Evolutionary conservation across 1,140 invertebrate genomes (phyloP).

Genomic region (Coptotermes formosanus): DNA sequence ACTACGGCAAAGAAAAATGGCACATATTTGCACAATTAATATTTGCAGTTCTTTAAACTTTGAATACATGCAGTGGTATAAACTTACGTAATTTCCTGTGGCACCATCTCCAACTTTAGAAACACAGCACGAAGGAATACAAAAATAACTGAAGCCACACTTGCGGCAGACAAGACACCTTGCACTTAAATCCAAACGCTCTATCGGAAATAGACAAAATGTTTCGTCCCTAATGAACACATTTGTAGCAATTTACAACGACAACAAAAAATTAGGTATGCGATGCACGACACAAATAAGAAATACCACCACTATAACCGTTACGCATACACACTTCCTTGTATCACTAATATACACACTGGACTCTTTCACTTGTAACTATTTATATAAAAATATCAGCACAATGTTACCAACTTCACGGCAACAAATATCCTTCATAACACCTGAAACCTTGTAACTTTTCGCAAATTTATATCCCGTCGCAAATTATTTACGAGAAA

Average conservation of each 20-base stretch:
- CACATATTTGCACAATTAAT: too few relatives aligned
- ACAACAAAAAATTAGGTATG: background rate
- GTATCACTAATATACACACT: background rate
- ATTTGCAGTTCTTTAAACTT: too few relatives aligned
- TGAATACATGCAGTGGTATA: too few relatives aligned
- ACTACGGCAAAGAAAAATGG: too few relatives aligned
- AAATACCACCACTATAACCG: too few relatives aligned
- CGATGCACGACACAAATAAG: too few relatives aligned
- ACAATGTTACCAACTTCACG: background rate
- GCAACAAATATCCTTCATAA: background rate
- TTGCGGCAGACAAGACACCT: background rate
- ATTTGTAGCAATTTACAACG: background rate
- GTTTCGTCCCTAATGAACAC: background rate
- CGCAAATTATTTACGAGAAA: too few relatives aligned
- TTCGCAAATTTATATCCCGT: too few relatives aligned
- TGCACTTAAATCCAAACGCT: background rate
- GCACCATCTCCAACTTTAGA: background rate
- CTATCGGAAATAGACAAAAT: background rate
- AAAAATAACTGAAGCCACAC: background rate
- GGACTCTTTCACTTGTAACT: background rate
- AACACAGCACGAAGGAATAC: background rate
- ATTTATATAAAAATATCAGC: background rate
- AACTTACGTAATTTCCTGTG: slow-evolving; percentile 15
- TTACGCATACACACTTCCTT: too few relatives aligned
- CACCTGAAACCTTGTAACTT: too few relatives aligned